Evolutionary conservation across 2,888 invertebrate species (phyloP).

Genomic region (Auanema freiburgensis): DNA sequence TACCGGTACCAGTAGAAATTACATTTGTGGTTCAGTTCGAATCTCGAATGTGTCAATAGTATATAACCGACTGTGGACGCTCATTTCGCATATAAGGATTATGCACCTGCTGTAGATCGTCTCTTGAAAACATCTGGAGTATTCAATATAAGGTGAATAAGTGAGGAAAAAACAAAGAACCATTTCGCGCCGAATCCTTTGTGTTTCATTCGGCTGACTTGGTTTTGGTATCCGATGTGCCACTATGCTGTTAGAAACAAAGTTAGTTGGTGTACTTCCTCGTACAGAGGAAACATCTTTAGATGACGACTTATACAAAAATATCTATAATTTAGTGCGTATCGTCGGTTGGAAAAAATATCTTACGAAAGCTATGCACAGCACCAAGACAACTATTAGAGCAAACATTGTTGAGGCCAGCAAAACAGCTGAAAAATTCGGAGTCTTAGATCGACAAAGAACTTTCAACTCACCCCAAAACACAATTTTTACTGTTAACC

Average conservation of each 20-base stretch:
- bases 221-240: constrained; percentile 12
- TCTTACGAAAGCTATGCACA: constrained; percentile 1
- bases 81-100: neutral
- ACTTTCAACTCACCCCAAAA: constrained; percentile 34
- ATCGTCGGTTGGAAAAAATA: neutral
- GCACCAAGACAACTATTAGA: neutral
- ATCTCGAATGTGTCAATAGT: constrained; percentile 4
- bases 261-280: constrained; percentile 20
- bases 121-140: constrained; percentile 15
- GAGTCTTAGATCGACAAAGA: neutral
- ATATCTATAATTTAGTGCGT: neutral
- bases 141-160: neutral
- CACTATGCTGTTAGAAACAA: constrained; percentile 21
- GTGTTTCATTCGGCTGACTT: neutral
- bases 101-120: constrained; percentile 14
- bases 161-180: constrained; percentile 1
- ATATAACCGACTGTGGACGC: constrained; percentile 4
- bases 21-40: neutral
- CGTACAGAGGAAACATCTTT: constrained; percentile 8
- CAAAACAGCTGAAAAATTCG: neutral
- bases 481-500: constrained; percentile 27
- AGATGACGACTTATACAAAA: neutral
- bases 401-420: constrained; percentile 1
- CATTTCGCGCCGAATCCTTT: constrained; percentile 8
- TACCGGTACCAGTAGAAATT: neutral